Base-by-base conservation (phyloP, 2,113 vertebrate genomes). In the Andinoacara biseriatus region DNA sequence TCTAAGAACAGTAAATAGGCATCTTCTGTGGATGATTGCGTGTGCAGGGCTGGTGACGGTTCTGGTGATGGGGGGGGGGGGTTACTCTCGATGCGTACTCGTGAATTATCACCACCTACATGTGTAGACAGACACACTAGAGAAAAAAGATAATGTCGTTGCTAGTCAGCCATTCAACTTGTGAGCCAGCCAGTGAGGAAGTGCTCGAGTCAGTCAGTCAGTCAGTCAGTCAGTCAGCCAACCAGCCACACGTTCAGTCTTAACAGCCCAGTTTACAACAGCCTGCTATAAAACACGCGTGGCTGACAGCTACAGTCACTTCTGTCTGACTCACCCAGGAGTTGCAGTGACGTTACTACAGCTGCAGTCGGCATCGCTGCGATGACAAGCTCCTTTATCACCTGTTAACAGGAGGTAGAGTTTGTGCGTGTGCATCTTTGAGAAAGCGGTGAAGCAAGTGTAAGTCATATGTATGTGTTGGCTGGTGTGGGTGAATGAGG, bases 341-440 rank as follows among this genome's bases (percentile, higher is more conserved):
- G 84, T 74, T 63, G 77, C 84, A 20, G 29, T 87, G 86, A 82
- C 81, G 83, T 89, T 87, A 33, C 84, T 15, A 76, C 81, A 9
- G 82, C 86, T 58, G 85, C 79, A 57, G 76, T 77, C 61, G 63
- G 31, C 80, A 82, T 88, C 67, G 10, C 74, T 38, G 26, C 75
- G 2, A 40, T 88, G 92, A 89, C 92, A 93, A 84, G 80, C 86
- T 90, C 79, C 87, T 96, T 95, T 89, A 93, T 97, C 95, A 96
- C 92, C 91, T 93, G 90, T 89, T 95, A 94, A 92, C 93, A 87
- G 94, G 94, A 95, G 86, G 95, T 22, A 67, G 54, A 60, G 79
- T 46, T 40, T 74, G 86, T 76, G 75, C 31, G 74, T 60, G 78
- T 43, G 54, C 43, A 74, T 57, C 24, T 60, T 59, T 54, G 57